Base-by-base conservation (phyloP, 2,797 vertebrate species). In the Aphelocoma californica region DNA sequence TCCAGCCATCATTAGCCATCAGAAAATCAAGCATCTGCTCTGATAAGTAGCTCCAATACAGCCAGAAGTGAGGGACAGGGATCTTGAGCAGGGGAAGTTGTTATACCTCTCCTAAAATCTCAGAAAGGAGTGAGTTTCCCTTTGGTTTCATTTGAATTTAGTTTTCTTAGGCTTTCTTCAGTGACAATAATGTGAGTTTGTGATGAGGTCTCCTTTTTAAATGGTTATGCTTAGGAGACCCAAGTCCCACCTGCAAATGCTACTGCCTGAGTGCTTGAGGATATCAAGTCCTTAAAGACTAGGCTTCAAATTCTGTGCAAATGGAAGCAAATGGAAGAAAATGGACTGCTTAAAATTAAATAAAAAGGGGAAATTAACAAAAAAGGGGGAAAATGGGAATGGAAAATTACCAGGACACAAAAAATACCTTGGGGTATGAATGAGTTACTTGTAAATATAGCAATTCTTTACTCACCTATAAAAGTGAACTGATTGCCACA, bases 391-490 rank as follows among this genome's bases (percentile, higher is more conserved):
- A 94, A 94, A 86, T 5, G 6, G 7, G 29, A 83, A 90, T 50
- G 70, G 92, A 96, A 96, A 96, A 91, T 65, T 88, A 88, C 74
- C 24, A 36, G 48, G 51, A 67, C 18, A 73, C 34, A 50, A 78
- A 47, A 1, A 94, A 44, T 80, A 66, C 40, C 31, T 57, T 4
- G 0, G 64, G 28, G 23, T 77, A 86, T 36, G 84, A 90, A 79
- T 21, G 5, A 62, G 15, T 72, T 82, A 44, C 70, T 88, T 69
- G 36, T 50, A 86, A 87, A 88, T 90, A 79, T 13, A 64, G 7
- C 15, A 51, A n/a, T 67, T 89, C 62, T 86, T 90, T 66, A 65
- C 47, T 94, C 69, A 64, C 54, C 48, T 66, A 36, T 75, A 87
- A 54, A 47, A 91, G 50, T 74, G 29, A 95, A 77, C 40, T 26